Evolutionary conservation across 1,140 invertebrate species (phyloP).

Genomic region (Elymnias hypermnestra): DNA sequence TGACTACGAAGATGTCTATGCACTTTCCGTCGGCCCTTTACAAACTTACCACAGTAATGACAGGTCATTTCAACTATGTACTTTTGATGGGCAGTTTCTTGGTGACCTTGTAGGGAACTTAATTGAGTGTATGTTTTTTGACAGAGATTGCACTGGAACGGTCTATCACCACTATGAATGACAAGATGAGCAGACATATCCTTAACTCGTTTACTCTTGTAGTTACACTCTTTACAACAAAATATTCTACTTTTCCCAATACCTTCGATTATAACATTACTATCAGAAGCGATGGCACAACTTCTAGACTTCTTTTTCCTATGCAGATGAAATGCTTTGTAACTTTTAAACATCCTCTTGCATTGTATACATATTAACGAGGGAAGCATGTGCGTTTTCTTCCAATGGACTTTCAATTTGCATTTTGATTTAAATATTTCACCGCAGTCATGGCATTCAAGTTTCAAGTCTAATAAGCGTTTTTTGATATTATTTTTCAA

Average conservation of each 20-base stretch:
- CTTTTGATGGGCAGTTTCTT: constrained; percentile 38
- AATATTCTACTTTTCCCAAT: constrained; percentile 42
- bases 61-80: constrained; percentile 42
- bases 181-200: constrained; percentile 45
- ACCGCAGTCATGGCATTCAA: constrained; percentile 55
- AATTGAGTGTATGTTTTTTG: constrained; percentile 39
- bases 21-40: constrained; percentile 35
- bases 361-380: constrained; percentile 40
- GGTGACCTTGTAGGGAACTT: constrained; percentile 38
- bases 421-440: constrained; percentile 55
- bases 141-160: constrained; percentile 44
- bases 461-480: constrained; percentile 29
- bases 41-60: constrained; percentile 45
- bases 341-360: constrained; percentile 47
- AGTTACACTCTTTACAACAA: constrained; percentile 44
- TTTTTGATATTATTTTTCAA: constrained; percentile 18
- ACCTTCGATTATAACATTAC: constrained; percentile 38
- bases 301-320: constrained; percentile 26
- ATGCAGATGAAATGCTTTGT: constrained; percentile 43
- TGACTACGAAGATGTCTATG: constrained; percentile 47
- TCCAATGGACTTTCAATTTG: constrained; percentile 61
- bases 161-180: constrained; percentile 43
- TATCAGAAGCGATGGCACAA: constrained; percentile 26
- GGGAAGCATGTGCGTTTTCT: constrained; percentile 36
- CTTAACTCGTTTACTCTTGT: constrained; percentile 35